These are phyloP conservation scores for Standfussiana lucernea DNA, from an alignment of 2,888 invertebrate species.

Conservation along the genomic window DNA sequence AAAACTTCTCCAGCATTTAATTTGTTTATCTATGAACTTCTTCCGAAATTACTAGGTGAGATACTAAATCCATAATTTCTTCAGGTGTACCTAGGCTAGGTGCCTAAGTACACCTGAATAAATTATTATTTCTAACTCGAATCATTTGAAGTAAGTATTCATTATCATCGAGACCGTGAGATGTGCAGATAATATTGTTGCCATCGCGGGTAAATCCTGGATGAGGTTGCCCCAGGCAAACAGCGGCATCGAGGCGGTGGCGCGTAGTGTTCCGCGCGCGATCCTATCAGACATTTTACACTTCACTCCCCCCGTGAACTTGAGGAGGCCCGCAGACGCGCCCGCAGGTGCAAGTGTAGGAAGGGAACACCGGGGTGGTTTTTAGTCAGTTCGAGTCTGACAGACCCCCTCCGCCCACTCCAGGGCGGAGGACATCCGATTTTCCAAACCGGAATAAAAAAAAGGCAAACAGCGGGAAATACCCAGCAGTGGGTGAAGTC, in stretches of 20 bases:
- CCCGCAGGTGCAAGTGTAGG: too few relatives aligned
- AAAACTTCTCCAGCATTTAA: slow-evolving; percentile 54
- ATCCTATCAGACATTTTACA: too few relatives aligned
- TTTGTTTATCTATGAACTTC: slow-evolving; percentile 73
- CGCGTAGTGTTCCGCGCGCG: too few relatives aligned
- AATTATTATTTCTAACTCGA: neutral
- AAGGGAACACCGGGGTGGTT: too few relatives aligned
- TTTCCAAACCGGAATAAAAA: too few relatives aligned
- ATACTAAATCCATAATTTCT: neutral
- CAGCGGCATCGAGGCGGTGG: too few relatives aligned
- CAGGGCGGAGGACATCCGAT: too few relatives aligned
- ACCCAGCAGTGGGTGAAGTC: neutral
- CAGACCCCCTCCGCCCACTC: too few relatives aligned
- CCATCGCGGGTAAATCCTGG: neutral
- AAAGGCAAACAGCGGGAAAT: neutral
- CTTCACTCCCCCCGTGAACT: too few relatives aligned
- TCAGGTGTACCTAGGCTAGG: neutral
- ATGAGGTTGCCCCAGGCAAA: neutral
- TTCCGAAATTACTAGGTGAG: slow-evolving; percentile 78
- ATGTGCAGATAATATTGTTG: neutral
- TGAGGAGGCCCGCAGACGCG: too few relatives aligned
- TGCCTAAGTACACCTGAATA: neutral
- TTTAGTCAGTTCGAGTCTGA: too few relatives aligned
- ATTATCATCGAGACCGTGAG: neutral
- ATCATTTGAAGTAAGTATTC: neutral